Evolutionary conservation across 1,140 invertebrate genomes (phyloP).

Genomic region (Potamilus streckersoni): DNA sequence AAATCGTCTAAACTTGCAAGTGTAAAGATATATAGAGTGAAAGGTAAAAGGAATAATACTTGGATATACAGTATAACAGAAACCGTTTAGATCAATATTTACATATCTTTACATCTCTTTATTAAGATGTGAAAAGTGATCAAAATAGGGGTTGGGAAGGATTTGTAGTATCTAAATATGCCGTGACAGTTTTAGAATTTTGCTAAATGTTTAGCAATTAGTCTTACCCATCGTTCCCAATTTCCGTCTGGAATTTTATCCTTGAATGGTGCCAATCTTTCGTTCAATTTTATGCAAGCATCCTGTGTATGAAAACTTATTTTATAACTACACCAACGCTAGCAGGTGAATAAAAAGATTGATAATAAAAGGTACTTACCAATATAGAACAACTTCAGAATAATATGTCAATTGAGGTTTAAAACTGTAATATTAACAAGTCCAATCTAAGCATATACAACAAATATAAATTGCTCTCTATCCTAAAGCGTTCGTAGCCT

Average conservation of each 20-base stretch:
- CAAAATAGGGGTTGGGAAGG: too few species aligned
- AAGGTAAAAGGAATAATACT: too few species aligned
- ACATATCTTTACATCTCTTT: too few species aligned
- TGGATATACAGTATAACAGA: too few species aligned
- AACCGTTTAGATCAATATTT: too few species aligned
- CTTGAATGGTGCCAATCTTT: slow-evolving; percentile 83
- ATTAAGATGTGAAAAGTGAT: too few species aligned
- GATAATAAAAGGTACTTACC: not conserved
- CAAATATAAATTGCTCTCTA: not conserved
- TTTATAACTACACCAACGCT: not conserved
- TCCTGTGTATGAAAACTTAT: slow-evolving; percentile 70
- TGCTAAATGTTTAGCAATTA: too few species aligned
- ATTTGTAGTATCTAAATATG: too few species aligned
- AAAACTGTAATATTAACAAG: not conserved
- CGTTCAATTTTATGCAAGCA: slow-evolving; percentile 84
- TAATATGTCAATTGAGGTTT: not conserved
- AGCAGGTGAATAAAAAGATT: not conserved
- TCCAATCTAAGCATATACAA: not conserved
- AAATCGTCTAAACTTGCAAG: too few species aligned
- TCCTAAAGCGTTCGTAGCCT: not conserved
- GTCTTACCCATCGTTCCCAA: slow-evolving; percentile 88
- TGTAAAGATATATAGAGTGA: too few species aligned
- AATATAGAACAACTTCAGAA: not conserved
- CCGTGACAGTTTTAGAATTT: too few species aligned
- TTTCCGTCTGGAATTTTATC: slow-evolving; percentile 80